phyloP scores from a whole-genome alignment of 2,888 invertebrate species.

The Acrobasis repandana region DNA sequence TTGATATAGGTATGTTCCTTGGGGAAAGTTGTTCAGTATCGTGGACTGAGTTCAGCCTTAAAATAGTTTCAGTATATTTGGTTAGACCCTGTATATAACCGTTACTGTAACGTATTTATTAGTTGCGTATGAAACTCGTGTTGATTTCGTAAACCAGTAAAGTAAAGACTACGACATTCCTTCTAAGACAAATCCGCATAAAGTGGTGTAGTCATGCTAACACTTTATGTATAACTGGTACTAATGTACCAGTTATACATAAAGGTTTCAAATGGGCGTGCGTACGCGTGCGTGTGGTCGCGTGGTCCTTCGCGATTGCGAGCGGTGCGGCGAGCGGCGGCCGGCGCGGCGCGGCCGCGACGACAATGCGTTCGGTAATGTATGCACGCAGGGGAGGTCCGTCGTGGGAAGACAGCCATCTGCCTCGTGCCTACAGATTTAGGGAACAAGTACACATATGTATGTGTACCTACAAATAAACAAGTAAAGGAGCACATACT shows the following conservation, averaged over 20 bases:
- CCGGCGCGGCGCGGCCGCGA: conserved; percentile 42
- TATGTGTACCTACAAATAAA: background rate
- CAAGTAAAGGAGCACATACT: background rate
- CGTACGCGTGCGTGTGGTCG: conserved; percentile 41
- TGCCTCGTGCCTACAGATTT: conserved; percentile 37
- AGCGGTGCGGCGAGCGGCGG: conserved; percentile 29
- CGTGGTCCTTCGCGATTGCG: conserved; percentile 31
- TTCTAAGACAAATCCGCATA: too few species aligned
- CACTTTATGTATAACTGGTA: too few species aligned
- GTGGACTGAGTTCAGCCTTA: too few species aligned
- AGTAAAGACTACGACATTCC: too few species aligned
- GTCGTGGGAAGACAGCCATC: conserved; percentile 67
- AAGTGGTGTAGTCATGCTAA: too few species aligned
- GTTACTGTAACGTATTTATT: too few species aligned
- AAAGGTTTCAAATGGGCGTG: conserved; percentile 12
- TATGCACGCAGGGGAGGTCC: conserved; percentile 79
- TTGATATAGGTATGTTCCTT: too few species aligned
- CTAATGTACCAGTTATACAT: background rate
- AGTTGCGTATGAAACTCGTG: too few species aligned
- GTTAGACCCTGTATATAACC: too few species aligned
- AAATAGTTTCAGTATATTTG: too few species aligned
- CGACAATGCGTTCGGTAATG: conserved; percentile 70
- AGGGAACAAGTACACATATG: background rate
- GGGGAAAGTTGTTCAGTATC: too few species aligned
- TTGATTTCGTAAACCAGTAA: too few species aligned